Percentiles rank a stretch among this genome's conserved stretches.
Evolutionary conservation across 1,140 invertebrate genomes (phyloP).

Genomic region (Uloborus diversus): DNA sequence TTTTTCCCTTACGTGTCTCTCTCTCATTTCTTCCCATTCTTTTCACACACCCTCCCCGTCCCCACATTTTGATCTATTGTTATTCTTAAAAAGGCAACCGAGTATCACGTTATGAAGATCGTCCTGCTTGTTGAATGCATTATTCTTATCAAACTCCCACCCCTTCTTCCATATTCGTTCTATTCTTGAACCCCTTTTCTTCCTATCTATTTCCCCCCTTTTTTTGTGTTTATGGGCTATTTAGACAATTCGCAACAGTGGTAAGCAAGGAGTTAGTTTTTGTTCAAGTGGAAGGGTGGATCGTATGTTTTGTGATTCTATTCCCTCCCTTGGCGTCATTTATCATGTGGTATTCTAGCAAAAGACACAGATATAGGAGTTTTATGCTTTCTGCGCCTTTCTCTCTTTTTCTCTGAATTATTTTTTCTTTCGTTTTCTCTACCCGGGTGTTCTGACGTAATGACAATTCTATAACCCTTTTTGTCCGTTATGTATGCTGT

Average conservation of each 20-base stretch:
- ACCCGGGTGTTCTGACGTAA: not conserved
- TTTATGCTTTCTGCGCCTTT: conserved; percentile 8
- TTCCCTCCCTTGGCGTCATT: not conserved
- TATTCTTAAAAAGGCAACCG: conserved; percentile 23
- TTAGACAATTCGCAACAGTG: conserved; percentile 20
- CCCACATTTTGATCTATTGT: conserved; percentile 47
- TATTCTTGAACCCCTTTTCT: conserved; percentile 10
- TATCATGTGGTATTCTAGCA: not conserved
- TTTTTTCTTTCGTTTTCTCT: not conserved
- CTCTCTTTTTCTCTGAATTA: not conserved
- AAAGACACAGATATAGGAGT: conserved; percentile 29
- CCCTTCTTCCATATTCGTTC: conserved; percentile 18
- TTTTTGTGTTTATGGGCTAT: conserved; percentile 39
- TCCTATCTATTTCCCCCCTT: not conserved
- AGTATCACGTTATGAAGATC: conserved; percentile 45
- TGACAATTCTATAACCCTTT: conserved; percentile 42
- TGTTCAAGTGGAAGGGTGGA: not conserved
- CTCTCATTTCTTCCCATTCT: not conserved
- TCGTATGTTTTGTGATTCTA: not conserved
- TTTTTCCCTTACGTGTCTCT: not conserved
- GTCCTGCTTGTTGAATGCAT: conserved; percentile 29
- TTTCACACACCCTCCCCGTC: not conserved
- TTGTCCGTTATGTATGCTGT: not conserved
- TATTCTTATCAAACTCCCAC: conserved; percentile 24
- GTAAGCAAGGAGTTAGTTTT: conserved; percentile 32